These are phyloP conservation scores for Otus scops DNA, from an alignment of 2,797 vertebrate species.

Conservation along the genomic window DNA sequence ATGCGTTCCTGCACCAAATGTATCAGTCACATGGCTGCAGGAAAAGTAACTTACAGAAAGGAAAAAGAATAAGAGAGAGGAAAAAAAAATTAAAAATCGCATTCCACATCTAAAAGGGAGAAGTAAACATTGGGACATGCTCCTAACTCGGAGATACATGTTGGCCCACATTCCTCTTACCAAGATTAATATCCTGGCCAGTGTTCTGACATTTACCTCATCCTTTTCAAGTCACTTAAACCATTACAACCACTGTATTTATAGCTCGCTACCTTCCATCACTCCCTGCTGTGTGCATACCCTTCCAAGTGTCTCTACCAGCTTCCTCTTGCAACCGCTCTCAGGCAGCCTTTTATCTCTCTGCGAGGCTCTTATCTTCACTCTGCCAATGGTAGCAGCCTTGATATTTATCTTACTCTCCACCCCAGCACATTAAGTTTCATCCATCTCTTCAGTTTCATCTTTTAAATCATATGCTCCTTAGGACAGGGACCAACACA, in stretches of 20 bases:
- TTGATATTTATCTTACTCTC: slow-evolving; percentile 32
- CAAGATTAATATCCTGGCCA: slow-evolving; percentile 46
- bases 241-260: slow-evolving; percentile 18
- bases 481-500: not conserved
- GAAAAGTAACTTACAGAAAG: not conserved
- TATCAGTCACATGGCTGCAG: not conserved
- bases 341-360: slow-evolving; percentile 29
- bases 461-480: not conserved
- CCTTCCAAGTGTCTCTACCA: not conserved
- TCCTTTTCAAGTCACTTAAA: slow-evolving; percentile 50
- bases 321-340: not conserved
- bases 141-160: not conserved
- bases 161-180: slow-evolving; percentile 43
- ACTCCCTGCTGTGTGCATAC: not conserved
- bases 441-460: slow-evolving; percentile 8
- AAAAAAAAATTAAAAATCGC: not conserved
- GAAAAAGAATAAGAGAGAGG: not conserved
- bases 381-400: slow-evolving; percentile 8
- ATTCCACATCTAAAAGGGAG: not conserved
- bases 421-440: slow-evolving; percentile 39
- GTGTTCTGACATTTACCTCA: slow-evolving; percentile 49
- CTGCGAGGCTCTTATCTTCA: not conserved
- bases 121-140: not conserved
- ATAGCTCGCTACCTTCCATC: slow-evolving; percentile 9
- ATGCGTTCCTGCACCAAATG: not conserved